These are phyloP conservation scores for Aselliscus stoliczkanus DNA, from an alignment of 2,797 vertebrate genomes.

Conservation along the genomic window DNA sequence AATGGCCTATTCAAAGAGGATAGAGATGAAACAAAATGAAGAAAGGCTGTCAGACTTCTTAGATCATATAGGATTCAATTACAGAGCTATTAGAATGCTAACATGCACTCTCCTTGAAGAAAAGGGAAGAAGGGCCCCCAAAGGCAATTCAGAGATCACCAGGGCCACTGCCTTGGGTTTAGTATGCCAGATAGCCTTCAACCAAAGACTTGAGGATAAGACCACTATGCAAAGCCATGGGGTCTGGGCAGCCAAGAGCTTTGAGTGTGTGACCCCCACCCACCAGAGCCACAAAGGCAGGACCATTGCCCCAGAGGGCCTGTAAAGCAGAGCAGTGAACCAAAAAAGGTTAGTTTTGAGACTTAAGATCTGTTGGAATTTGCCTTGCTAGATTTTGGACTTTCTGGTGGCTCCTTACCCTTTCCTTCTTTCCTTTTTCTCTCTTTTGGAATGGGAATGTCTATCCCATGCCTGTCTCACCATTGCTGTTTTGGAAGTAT, in stretches of 20 bases:
- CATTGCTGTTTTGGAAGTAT: not conserved
- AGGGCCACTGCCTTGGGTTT: not conserved
- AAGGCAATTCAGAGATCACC: not conserved
- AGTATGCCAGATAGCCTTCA: not conserved
- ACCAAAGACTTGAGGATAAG: not conserved
- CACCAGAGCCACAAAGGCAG: not conserved
- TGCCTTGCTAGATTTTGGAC: not conserved
- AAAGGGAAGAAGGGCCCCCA: not conserved
- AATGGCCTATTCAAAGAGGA: not conserved
- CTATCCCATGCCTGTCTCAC: not conserved
- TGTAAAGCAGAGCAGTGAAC: not conserved
- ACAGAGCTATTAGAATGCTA: not conserved
- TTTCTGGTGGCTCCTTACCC: not conserved
- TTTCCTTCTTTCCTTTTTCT: not conserved
- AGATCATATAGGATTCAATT: not conserved
- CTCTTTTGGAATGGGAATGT: not conserved
- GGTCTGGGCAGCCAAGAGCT: not conserved
- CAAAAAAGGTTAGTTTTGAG: not conserved
- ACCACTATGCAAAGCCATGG: not conserved
- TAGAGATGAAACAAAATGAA: not conserved
- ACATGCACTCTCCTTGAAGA: not conserved
- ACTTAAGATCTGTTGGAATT: not conserved
- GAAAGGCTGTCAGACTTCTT: not conserved
- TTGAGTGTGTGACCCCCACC: not conserved
- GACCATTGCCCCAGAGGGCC: fast-evolving